Evolutionary conservation across 2,888 invertebrate genomes (phyloP).

Genomic region (Aleiodes alternator): DNA sequence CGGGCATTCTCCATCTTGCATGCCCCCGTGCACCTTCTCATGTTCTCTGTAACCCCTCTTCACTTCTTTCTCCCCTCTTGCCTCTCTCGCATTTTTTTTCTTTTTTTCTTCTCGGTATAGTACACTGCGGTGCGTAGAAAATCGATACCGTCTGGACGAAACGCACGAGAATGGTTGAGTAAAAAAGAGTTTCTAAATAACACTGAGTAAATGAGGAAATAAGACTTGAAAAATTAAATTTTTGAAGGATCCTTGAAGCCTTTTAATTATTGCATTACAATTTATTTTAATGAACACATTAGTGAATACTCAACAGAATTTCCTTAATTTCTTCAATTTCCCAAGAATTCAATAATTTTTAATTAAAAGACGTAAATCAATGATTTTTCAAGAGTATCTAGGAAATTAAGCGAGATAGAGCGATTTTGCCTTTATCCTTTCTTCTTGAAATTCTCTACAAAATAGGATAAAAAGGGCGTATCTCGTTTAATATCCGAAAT

Average conservation of each 20-base stretch:
- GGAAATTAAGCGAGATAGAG: no score
- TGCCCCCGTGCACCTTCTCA: slow-evolving; percentile 38
- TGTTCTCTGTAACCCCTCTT: slow-evolving; percentile 22
- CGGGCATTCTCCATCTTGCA: slow-evolving; percentile 48
- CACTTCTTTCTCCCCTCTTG: no score
- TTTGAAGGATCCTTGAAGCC: neutral
- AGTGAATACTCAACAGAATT: no score
- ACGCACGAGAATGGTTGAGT: slow-evolving; percentile 27
- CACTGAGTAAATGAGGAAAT: slow-evolving; percentile 21
- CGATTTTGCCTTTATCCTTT: no score
- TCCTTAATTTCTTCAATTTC: no score
- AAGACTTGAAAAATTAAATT: neutral
- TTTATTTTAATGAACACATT: neutral
- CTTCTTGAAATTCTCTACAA: no score
- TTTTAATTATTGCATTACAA: slow-evolving; percentile 10
- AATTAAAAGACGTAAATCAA: no score
- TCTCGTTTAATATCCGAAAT: no score
- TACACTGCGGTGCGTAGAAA: slow-evolving; percentile 36
- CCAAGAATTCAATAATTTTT: no score
- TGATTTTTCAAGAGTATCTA: no score
- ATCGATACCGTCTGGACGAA: slow-evolving; percentile 41
- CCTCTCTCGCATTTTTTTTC: slow-evolving; percentile 1
- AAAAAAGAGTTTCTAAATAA: slow-evolving; percentile 37
- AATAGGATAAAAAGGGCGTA: no score
- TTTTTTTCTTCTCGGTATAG: slow-evolving; percentile 3